Conservation (phyloP, 2,888 invertebrate genomes). For the Erebia epiphron region DNA sequence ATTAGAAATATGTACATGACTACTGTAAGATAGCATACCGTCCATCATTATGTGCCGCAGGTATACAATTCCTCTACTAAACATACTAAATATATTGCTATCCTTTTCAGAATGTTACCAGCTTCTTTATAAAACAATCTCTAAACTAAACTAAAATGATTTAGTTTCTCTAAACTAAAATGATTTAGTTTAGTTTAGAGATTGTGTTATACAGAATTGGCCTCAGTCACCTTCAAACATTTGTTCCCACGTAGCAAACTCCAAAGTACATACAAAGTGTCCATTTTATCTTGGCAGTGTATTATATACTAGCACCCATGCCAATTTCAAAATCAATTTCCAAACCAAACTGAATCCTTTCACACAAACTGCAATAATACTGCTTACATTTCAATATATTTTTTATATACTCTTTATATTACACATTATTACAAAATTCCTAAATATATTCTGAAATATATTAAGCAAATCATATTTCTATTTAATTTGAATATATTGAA, state of each 20-base stretch:
- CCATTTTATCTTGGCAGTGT: slow-evolving; percentile 45
- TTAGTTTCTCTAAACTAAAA: no score
- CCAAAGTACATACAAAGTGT: slow-evolving; percentile 25
- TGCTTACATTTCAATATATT: slow-evolving; percentile 39
- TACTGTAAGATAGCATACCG: no score
- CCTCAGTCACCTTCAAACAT: neutral
- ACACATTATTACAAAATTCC: slow-evolving; percentile 14
- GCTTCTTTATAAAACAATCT: no score
- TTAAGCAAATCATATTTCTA: slow-evolving; percentile 3
- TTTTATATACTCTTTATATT: slow-evolving; percentile 16
- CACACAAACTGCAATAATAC: slow-evolving; percentile 42
- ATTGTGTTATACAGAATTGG: no score
- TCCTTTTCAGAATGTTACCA: no score
- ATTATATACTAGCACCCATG: slow-evolving; percentile 46
- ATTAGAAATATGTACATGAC: no score
- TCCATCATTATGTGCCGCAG: no score
- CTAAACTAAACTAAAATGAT: no score
- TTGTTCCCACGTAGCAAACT: slow-evolving; percentile 3
- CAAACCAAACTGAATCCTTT: slow-evolving; percentile 28
- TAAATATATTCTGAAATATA: slow-evolving; percentile 9
- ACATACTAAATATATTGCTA: no score
- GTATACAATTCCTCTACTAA: no score
- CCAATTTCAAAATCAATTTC: slow-evolving; percentile 31
- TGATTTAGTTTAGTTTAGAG: no score
- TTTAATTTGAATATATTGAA: neutral